Evolutionary conservation across 2,113 vertebrate species (phyloP).

Genomic region (Myrmecobius fasciatus): DNA sequence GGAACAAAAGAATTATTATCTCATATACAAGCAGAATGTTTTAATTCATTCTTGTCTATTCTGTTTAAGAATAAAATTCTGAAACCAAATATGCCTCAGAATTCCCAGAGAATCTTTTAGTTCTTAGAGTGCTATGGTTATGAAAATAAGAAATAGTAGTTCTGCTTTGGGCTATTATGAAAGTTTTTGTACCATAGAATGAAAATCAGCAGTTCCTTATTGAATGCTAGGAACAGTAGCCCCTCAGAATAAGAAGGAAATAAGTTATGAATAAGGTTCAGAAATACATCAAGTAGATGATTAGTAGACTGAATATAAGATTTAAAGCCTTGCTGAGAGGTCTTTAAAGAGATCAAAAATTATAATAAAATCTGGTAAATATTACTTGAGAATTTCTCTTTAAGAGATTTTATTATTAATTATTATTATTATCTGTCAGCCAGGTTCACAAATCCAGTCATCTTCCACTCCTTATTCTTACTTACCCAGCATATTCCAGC

Average conservation of each 20-base stretch:
- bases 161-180: neutral
- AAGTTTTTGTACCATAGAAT: neutral
- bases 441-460: neutral
- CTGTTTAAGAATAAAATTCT: conserved; percentile 34
- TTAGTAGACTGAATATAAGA: neutral
- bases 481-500: neutral
- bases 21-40: conserved; percentile 36
- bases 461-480: neutral
- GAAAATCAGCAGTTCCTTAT: neutral
- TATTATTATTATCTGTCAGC: neutral
- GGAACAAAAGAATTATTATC: conserved; percentile 53
- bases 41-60: conserved; percentile 21
- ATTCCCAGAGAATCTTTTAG: conserved; percentile 13
- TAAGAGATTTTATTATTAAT: neutral
- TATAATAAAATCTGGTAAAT: neutral
- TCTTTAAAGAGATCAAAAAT: neutral
- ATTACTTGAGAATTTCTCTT: neutral
- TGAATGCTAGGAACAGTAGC: neutral
- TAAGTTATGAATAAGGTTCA: neutral
- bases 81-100: conserved; percentile 2
- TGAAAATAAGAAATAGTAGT: neutral
- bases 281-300: neutral
- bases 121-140: neutral
- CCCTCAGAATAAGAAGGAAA: neutral
- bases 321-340: neutral